Evolutionary conservation across 2,113 vertebrate genomes (phyloP), one percentile per base, ranked within the genome.

Genomic region (Callopanchax toddi): DNA sequence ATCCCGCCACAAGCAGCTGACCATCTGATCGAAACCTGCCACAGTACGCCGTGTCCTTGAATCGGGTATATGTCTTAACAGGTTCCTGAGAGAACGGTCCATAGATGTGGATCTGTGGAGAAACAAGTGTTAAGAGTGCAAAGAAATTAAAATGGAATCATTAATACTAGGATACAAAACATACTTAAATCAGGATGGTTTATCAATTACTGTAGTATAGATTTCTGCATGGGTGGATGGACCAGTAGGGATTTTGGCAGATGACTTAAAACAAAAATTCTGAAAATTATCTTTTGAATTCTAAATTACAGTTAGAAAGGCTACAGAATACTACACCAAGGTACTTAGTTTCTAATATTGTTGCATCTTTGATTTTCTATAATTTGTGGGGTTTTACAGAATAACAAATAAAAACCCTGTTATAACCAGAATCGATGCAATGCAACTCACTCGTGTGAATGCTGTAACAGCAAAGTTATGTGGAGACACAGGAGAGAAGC

Each of bases 391-490:
- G 26, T 29, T 32, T 4, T 32, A 32, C 6, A 32, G 29, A 32
- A 8, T 32, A 32, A 9, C 10, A 32, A 32, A 32, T 32, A 32
- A 32, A 32, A 0, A n/a, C n/a, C n/a, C n/a, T n/a, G n/a, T n/a
- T n/a, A n/a, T n/a, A n/a, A n/a, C n/a, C n/a, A n/a, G 2, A 40
- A 45, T 42, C 51, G 1, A 61, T 20, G 46, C 1, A 62, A 46
- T 4, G 34, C 53, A 54, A 83, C 94, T 86, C 89, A 99, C 97
- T 88, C 96, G 92, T 13, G 97, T 97, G 32, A 96, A 99, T 1
- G 97, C 95, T 11, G 97, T 97, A 50, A 98, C 96, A 1, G 96
- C 97, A 57, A 96, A 99, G 81, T 96, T 96, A 71, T 96, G 79
- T 34, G 97, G 97, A 17, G 92, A 79, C 60, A 93, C 75, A 0